A percentile compares a stretch with the other conserved stretches of the same genome.
These are phyloP conservation scores for Caenorhabditis sp. DNA, from an alignment of 2,888 invertebrate species.

Conservation along the genomic window DNA sequence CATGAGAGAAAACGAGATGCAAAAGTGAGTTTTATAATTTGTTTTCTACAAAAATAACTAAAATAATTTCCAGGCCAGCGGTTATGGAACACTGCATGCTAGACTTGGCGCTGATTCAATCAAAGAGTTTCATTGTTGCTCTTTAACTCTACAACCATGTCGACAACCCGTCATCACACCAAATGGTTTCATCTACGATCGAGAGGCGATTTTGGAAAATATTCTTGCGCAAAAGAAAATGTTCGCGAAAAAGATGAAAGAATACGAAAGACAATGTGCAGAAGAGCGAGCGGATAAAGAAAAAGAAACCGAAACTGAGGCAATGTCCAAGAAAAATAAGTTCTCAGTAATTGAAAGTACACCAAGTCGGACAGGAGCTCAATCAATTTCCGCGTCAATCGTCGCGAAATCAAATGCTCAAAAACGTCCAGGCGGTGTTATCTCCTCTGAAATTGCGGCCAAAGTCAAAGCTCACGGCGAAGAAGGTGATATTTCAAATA, in stretches of 20 bases:
- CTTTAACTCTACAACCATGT: constrained; percentile 93
- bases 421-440: constrained; percentile 40
- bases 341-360: constrained; percentile 40
- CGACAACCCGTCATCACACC: constrained; percentile 75
- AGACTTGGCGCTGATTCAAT: constrained; percentile 92
- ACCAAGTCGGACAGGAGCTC: constrained; percentile 36
- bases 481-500: constrained; percentile 56
- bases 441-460: constrained; percentile 45
- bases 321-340: constrained; percentile 14
- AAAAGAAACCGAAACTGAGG: constrained; percentile 27
- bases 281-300: constrained; percentile 51
- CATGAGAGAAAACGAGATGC: constrained; percentile 97
- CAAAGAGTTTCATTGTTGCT: constrained; percentile 96
- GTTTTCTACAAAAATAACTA: not conserved
- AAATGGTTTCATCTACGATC: constrained; percentile 93
- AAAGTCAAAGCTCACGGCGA: constrained; percentile 54
- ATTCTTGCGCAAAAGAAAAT: constrained; percentile 92
- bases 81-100: constrained; percentile 79
- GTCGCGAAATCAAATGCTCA: not conserved
- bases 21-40: constrained; percentile 71
- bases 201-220: constrained; percentile 93
- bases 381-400: not conserved
- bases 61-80: constrained; percentile 75
- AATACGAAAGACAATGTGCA: constrained; percentile 78
- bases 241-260: constrained; percentile 86